phyloP scores from a whole-genome alignment of 2,113 vertebrate species.

The Patagioenas fasciata region DNA sequence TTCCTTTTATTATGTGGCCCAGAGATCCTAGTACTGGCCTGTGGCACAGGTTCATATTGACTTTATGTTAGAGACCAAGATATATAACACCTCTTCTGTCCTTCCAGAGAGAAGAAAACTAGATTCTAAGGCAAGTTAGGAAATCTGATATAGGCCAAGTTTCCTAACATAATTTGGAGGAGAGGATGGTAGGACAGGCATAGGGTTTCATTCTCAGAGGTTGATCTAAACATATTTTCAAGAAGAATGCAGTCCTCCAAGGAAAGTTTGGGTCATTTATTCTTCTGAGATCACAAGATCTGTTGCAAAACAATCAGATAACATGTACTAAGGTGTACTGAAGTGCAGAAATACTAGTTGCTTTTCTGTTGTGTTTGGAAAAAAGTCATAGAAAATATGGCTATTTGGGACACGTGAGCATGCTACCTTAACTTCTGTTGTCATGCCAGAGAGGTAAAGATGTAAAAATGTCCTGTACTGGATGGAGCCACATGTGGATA shows the following conservation, averaged over 20 bases:
- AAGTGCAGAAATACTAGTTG: not conserved
- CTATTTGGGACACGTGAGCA: not conserved
- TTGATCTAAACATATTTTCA: not conserved
- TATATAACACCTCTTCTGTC: not conserved
- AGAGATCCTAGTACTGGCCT: not conserved
- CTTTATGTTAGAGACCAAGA: not conserved
- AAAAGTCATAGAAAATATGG: not conserved
- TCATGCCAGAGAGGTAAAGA: not conserved
- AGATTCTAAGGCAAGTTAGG: not conserved
- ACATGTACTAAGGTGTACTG: accelerated
- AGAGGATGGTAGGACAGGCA: not conserved
- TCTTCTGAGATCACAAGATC: not conserved
- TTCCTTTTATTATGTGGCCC: not conserved
- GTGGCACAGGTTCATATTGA: not conserved
- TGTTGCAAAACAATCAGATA: not conserved
- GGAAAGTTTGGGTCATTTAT: not conserved
- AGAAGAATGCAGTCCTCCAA: not conserved
- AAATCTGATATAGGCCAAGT: not conserved
- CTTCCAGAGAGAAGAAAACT: not conserved
- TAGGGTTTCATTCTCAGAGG: not conserved
- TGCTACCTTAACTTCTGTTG: not conserved
- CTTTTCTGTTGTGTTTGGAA: not conserved
- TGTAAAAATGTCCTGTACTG: not conserved
- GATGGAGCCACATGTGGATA: not conserved
- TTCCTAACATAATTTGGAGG: not conserved